phyloP scores from a whole-genome alignment of 2,888 invertebrate genomes.

The Gerris lacustris region DNA sequence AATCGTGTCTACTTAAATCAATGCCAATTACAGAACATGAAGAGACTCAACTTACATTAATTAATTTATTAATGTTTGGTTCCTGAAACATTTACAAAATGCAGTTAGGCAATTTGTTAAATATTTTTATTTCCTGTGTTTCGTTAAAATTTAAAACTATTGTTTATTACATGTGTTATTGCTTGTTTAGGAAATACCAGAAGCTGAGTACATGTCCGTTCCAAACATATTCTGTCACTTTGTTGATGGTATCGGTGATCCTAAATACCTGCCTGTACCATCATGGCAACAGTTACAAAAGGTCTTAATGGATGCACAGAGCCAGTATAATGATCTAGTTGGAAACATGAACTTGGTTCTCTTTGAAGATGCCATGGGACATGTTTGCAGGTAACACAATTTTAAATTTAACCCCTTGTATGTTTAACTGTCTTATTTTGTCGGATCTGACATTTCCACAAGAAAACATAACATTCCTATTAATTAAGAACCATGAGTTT shows the following conservation, averaged over 20 bases:
- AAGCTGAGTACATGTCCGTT: constrained; percentile 53
- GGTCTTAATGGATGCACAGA: constrained; percentile 65
- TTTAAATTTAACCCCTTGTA: constrained; percentile 13
- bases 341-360: constrained; percentile 87
- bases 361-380: constrained; percentile 89
- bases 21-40: too few relatives aligned
- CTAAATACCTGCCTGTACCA: constrained; percentile 71
- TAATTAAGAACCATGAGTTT: background rate
- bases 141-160: background rate
- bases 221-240: constrained; percentile 88
- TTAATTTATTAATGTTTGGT: too few relatives aligned
- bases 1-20: too few relatives aligned
- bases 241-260: constrained; percentile 79
- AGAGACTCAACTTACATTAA: too few relatives aligned
- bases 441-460: background rate
- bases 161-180: background rate
- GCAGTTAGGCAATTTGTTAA: too few relatives aligned
- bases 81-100: too few relatives aligned
- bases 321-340: constrained; percentile 74
- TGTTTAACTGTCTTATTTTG: background rate
- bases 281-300: constrained; percentile 58
- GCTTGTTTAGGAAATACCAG: constrained; percentile 51
- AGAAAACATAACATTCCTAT: background rate
- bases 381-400: constrained; percentile 57
- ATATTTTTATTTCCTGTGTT: too few relatives aligned